phyloP scores from a whole-genome alignment of 2,113 vertebrate species.

The Girardinichthys multiradiatus region DNA sequence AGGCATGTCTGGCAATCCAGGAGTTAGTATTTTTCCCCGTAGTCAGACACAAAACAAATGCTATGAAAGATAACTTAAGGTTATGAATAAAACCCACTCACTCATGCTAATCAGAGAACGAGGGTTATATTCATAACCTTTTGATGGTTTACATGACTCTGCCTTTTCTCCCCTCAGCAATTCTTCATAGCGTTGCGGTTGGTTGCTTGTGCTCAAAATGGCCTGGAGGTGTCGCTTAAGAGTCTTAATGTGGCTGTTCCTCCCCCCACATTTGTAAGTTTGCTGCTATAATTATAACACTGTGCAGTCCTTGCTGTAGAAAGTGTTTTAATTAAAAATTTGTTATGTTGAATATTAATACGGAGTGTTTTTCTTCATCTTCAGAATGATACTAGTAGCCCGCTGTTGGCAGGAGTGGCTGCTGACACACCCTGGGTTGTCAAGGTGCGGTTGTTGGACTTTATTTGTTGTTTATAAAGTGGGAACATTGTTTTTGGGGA shows the following conservation, averaged over 20 bases:
- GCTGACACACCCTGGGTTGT: slow-evolving; percentile 90
- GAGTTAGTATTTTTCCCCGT: no score
- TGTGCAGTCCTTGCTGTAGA: not conserved
- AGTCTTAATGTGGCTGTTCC: slow-evolving; percentile 90
- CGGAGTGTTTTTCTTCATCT: slow-evolving; percentile 4
- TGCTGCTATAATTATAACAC: not conserved
- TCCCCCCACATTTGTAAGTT: slow-evolving; percentile 96
- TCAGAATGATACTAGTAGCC: slow-evolving; percentile 90
- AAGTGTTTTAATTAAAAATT: no score
- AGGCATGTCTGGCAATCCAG: no score
- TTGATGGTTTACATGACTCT: not conserved
- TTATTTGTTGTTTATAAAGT: not conserved
- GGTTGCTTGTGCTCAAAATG: slow-evolving; percentile 98
- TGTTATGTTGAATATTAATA: not conserved
- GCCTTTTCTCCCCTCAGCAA: slow-evolving; percentile 81
- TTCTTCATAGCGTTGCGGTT: slow-evolving; percentile 94
- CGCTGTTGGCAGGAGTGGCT: slow-evolving; percentile 80
- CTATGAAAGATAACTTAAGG: no score
- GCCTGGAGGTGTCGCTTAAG: slow-evolving; percentile 91
- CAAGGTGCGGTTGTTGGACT: slow-evolving; percentile 82
- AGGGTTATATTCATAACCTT: no score
- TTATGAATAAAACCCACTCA: no score
- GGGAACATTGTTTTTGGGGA: not conserved
- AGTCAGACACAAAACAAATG: no score
- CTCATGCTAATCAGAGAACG: no score